Percentiles rank a stretch among this genome's conserved stretches.
These are phyloP conservation scores for Pharmacophagus antenor DNA, from an alignment of 2,888 invertebrate genomes.

Conservation along the genomic window DNA sequence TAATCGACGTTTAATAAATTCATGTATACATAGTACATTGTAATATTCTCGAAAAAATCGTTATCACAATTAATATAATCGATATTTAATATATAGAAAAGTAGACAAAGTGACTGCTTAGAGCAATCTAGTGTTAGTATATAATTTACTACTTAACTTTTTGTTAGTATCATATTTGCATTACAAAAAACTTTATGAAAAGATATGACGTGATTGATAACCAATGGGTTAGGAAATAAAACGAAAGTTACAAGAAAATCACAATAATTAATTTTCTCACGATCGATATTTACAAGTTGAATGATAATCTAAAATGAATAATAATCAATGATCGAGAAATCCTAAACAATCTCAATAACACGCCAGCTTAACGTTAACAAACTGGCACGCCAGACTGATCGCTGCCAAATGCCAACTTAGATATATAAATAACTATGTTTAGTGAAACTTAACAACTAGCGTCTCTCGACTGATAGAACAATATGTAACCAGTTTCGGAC, in stretches of 20 bases:
- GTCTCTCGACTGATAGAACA: constrained; percentile 98
- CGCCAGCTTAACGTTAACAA: constrained; percentile 76
- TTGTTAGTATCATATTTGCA: no score
- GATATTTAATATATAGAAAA: no score
- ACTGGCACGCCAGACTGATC: constrained; percentile 65
- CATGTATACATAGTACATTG: no score
- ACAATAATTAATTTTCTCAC: constrained; percentile 52
- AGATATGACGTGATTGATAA: no score
- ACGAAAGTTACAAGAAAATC: constrained; percentile 22
- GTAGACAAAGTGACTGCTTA: no score
- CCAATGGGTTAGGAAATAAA: constrained; percentile 16
- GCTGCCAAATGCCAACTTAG: constrained; percentile 64
- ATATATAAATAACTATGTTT: constrained; percentile 71
- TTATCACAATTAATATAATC: no score
- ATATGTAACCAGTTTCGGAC: constrained; percentile 99
- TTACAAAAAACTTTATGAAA: no score
- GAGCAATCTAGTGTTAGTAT: no score
- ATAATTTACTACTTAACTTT: no score
- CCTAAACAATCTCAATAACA: constrained; percentile 67
- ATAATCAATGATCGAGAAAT: constrained; percentile 58
- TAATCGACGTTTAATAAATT: no score
- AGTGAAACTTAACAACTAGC: constrained; percentile 81
- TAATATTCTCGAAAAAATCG: no score
- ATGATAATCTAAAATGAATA: constrained; percentile 53
- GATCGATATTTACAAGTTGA: constrained; percentile 71